Percentiles rank a stretch among this genome's conserved stretches.
These are phyloP conservation scores for Burhinus oedicnemus DNA, from an alignment of 2,113 vertebrate genomes.

Conservation along the genomic window DNA sequence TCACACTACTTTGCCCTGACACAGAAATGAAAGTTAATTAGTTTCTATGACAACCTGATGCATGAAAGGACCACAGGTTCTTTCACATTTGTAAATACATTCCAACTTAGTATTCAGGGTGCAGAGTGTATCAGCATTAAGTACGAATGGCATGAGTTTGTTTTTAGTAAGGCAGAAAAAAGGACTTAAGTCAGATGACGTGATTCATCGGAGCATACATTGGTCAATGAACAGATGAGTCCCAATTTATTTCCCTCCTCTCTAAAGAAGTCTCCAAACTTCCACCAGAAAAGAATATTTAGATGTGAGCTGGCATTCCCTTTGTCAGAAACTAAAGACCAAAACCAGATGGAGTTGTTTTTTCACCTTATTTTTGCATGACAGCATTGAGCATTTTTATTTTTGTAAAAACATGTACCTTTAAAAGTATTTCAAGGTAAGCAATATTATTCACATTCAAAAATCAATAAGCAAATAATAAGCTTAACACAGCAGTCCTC, in stretches of 20 bases:
- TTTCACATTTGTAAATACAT: constrained; percentile 76
- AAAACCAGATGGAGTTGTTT: background rate
- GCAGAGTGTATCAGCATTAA: constrained; percentile 67
- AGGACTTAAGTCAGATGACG: constrained; percentile 61
- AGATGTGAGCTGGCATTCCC: background rate
- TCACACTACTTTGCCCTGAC: constrained; percentile 70
- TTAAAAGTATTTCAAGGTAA: background rate
- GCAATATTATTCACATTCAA: background rate
- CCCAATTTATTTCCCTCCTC: background rate
- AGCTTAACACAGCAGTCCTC: background rate
- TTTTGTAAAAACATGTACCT: background rate
- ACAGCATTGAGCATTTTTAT: background rate
- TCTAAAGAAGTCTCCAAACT: constrained; percentile 46
- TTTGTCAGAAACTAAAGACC: background rate
- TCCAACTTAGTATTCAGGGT: constrained; percentile 73
- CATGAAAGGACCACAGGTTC: constrained; percentile 75
- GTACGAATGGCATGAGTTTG: constrained; percentile 71
- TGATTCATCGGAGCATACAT: constrained; percentile 51
- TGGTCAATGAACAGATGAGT: constrained; percentile 57
- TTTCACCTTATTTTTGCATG: background rate
- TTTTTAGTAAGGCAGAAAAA: constrained; percentile 67
- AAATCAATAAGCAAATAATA: background rate
- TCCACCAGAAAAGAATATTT: background rate
- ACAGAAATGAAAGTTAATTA: constrained; percentile 82
- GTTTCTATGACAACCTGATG: constrained; percentile 80